Evolutionary conservation across 2,888 invertebrate species (phyloP), one percentile per base, ranked within the genome.

Genomic region (Xylota segnis): DNA sequence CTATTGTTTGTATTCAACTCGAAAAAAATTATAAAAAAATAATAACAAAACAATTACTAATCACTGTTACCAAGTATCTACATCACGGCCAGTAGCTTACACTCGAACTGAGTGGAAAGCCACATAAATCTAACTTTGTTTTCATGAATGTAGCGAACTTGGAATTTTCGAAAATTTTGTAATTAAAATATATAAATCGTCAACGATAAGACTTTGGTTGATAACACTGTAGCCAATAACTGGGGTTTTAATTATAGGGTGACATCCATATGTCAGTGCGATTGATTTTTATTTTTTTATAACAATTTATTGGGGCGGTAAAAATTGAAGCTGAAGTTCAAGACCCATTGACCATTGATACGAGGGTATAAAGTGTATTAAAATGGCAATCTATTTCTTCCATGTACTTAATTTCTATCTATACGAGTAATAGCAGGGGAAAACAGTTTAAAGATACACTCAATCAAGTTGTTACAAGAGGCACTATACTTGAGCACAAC

Each of bases 1-100:
- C n/a, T 40, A 18, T 32, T 63, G 16, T 63, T 34, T 43, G 32
- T 16, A 54, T 18, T 23, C 14, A 40, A 66, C 18, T 66, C n/a
- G 23, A 32, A 37, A 37, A 3, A 27, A 27, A n/a, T n/a, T n/a
- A n/a, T n/a, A n/a, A n/a, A n/a, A n/a, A n/a, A n/a, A n/a, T n/a
- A n/a, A n/a, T n/a, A 23, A 23, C 32, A 14, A 50, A 50, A 29
- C 10, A 50, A 23, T 4, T 9, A 45, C 16, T 9, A 56, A 18
- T 54, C 32, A 32, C 32, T 47, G 14, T 10, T 14, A 18, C 18
- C 37, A 34, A 58, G 10, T 37, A 59, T n/a, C 23, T 18, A 37
- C 59, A 37, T 23, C 59, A 40, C 59, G 23, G n/a, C 27, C 14
- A 27, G 4, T 16, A 61, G 43, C 43, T 16, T 14, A 7, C 4